Evolutionary conservation across 2,888 invertebrate species (phyloP).

Genomic region (Iselma pallidipennis): DNA sequence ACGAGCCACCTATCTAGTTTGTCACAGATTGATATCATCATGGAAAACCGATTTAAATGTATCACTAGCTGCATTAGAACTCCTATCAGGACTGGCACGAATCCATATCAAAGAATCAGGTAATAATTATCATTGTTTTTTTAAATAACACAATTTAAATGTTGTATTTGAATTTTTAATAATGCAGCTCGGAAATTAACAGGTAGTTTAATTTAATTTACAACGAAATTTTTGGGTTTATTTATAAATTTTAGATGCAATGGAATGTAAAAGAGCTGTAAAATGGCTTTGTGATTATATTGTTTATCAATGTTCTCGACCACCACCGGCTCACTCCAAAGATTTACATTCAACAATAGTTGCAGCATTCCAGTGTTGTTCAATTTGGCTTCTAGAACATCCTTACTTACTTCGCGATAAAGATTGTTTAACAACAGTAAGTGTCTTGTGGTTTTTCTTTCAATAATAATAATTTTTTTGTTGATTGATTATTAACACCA

Average conservation of each 20-base stretch:
- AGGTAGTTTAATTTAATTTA: conserved; percentile 49
- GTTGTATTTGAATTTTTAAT: conserved; percentile 31
- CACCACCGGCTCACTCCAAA: conserved; percentile 91
- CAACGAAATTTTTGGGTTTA: background rate
- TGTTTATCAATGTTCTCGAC: conserved; percentile 91
- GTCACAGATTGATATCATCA: conserved; percentile 91
- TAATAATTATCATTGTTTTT: conserved; percentile 50
- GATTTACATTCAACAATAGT: conserved; percentile 94
- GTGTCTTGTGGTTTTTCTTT: too few species aligned
- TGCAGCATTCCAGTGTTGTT: conserved; percentile 87
- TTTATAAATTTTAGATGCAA: conserved; percentile 65
- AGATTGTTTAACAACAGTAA: conserved; percentile 87
- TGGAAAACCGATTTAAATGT: conserved; percentile 96
- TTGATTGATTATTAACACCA: too few species aligned
- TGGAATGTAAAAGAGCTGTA: conserved; percentile 89
- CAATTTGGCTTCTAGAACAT: conserved; percentile 91
- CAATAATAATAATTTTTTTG: too few species aligned
- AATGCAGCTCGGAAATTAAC: conserved; percentile 60
- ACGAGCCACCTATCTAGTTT: conserved; percentile 90
- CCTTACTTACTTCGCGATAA: conserved; percentile 88
- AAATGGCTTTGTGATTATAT: conserved; percentile 99
- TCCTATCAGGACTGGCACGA: conserved; percentile 87
- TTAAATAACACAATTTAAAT: conserved; percentile 4
- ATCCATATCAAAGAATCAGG: conserved; percentile 89
- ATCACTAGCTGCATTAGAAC: conserved; percentile 89